Evolutionary conservation across 2,888 invertebrate genomes (phyloP).

Genomic region (Physocephala rufipes): DNA sequence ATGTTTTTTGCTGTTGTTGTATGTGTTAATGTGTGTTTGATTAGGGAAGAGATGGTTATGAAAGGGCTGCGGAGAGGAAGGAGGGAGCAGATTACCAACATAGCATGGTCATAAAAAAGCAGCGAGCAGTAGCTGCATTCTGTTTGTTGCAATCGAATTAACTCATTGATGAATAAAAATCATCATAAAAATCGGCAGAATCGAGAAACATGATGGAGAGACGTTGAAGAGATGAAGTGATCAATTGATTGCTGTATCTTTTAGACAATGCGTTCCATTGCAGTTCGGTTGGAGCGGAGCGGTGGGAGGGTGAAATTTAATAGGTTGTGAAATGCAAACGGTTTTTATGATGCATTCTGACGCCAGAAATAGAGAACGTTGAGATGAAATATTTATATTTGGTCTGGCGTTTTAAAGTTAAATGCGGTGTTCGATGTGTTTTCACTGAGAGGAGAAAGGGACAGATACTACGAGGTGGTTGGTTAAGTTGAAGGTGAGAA

Average conservation of each 20-base stretch:
- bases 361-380: not conserved
- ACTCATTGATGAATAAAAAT: slow-evolving; percentile 20
- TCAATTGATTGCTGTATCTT: not conserved
- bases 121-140: slow-evolving; percentile 10
- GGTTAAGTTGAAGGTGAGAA: too few relatives aligned
- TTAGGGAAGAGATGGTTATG: too few relatives aligned
- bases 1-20: too few relatives aligned
- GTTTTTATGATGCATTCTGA: slow-evolving; percentile 29
- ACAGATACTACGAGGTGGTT: too few relatives aligned
- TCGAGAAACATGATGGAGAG: not conserved
- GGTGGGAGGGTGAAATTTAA: not conserved
- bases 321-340: slow-evolving; percentile 3
- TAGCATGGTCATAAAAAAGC: slow-evolving; percentile 10
- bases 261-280: too few relatives aligned
- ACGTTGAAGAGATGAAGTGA: not conserved
- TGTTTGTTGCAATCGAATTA: slow-evolving; percentile 14
- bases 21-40: too few relatives aligned
- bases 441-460: too few relatives aligned
- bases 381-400: not conserved
- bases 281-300: too few relatives aligned
- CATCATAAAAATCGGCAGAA: slow-evolving; percentile 21
- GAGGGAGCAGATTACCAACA: not conserved
- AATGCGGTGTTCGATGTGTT: too few relatives aligned
- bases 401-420: not conserved
- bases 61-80: not conserved